Base-by-base conservation (phyloP, 1,140 invertebrate species). In the Laupala kohalensis region DNA sequence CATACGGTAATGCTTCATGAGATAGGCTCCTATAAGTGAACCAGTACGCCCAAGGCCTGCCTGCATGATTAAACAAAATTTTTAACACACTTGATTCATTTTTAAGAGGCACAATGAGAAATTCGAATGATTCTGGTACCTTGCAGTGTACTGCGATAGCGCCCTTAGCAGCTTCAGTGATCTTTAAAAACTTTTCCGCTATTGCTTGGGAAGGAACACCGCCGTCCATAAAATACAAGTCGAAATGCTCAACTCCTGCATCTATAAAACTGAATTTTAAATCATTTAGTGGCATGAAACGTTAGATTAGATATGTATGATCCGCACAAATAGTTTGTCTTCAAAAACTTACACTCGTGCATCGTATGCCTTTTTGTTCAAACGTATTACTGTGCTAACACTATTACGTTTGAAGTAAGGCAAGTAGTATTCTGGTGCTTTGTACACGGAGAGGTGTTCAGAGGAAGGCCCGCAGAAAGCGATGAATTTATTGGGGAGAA, bases 291-390 rank as follows among this genome's bases (percentile, higher is more conserved):
- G 64, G 65, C 30, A 19, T 25, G 9, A 69, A 12, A n/a, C 25
- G 6, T 24, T 19, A 37, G 27, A 4, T 5, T 6, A 27, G 28
- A 9, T 5, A 66, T 66, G 12, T 5, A 26, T 23, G 23, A 12
- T 15, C 9, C 23, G 9, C 9, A 66, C 25, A 15, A 25, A 15
- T 66, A 25, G 64, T 15, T 12, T 23, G 23, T 15, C 23, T 25
- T 26, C 9, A 9, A 66, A 24, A 24, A 68, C 67, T 69, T 70
- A 99, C 76, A 91, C 87, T 28, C 89, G 85, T 0, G 95, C 92
- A 79, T 99, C 94, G 79, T 99, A 99, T 15, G 94, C 89, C 80
- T 97, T 97, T 77, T 94, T 95, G 81, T 99, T 99, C 25, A 99
- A 83, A 63, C 93, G 82, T 28, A 99, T 87, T 67, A 99, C 92